phyloP scores from a whole-genome alignment of 2,113 vertebrate species.

The Saguinus midas region DNA sequence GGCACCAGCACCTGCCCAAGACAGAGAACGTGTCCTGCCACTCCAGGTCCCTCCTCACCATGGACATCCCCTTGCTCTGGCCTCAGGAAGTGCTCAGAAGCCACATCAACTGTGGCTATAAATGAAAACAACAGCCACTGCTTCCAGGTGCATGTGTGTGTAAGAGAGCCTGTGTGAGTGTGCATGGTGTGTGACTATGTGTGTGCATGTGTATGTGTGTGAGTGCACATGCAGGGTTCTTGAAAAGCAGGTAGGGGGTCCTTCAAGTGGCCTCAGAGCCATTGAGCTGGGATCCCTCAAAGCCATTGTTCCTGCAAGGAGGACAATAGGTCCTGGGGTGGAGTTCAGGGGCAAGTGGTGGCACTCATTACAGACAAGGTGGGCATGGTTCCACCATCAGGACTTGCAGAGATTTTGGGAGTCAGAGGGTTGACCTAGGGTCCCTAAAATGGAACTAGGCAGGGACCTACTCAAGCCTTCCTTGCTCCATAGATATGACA shows the following conservation, averaged over 20 bases:
- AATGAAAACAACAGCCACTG: background rate
- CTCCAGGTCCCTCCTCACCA: no score
- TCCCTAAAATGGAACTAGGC: background rate
- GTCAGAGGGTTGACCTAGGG: no score
- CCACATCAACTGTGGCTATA: no score
- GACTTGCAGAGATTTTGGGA: background rate
- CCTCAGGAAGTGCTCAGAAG: background rate
- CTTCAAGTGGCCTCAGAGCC: background rate
- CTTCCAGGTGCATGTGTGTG: no score
- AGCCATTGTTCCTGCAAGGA: no score
- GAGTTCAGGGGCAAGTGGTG: background rate
- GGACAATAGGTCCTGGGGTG: background rate
- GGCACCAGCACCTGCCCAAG: background rate
- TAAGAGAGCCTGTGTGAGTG: background rate
- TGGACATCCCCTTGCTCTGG: background rate
- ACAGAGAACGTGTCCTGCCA: background rate
- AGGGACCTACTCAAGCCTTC: background rate
- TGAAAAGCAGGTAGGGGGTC: background rate
- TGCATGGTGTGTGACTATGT: background rate
- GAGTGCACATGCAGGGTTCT: background rate
- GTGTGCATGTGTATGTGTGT: no score
- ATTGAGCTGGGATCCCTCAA: background rate
- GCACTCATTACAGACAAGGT: background rate
- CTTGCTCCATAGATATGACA: accelerated
- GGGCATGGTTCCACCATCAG: no score